phyloP scores from a whole-genome alignment of 2,888 invertebrate species.

The Drosophila pegasa region DNA sequence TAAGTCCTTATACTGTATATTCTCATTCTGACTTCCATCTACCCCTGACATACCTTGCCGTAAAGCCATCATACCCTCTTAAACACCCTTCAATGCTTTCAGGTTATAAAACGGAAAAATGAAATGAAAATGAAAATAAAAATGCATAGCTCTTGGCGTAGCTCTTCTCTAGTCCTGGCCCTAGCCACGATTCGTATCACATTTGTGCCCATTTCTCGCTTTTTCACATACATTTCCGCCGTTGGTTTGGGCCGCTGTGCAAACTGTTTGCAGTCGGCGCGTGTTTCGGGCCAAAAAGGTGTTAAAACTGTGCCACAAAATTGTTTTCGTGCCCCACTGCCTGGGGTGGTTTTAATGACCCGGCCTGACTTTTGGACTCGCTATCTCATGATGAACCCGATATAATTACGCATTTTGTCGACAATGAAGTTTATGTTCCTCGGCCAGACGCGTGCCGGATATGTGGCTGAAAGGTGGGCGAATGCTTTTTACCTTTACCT shows the following conservation, averaged over 20 bases:
- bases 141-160: conserved; percentile 37
- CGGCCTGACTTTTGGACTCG: conserved; percentile 55
- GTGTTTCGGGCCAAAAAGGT: conserved; percentile 67
- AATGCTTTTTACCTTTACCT: conserved; percentile 29
- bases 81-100: too few relatives aligned
- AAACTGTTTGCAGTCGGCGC: conserved; percentile 68
- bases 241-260: conserved; percentile 40
- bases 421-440: conserved; percentile 76
- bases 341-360: conserved; percentile 60
- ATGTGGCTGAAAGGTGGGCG: conserved; percentile 49
- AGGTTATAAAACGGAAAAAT: conserved; percentile 1
- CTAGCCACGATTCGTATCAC: conserved; percentile 6
- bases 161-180: background rate
- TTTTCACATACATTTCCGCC: conserved; percentile 48
- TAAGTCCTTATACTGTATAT: too few relatives aligned
- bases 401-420: conserved; percentile 76
- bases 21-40: background rate
- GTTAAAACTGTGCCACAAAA: conserved; percentile 78
- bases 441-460: conserved; percentile 63
- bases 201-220: conserved; percentile 35
- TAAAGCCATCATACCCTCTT: background rate
- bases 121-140: conserved; percentile 20
- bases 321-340: conserved; percentile 41
- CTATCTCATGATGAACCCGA: conserved; percentile 35
- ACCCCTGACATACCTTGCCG: background rate